Conservation (phyloP, 2,113 vertebrate genomes). For the Actenoides lindsayi region DNA sequence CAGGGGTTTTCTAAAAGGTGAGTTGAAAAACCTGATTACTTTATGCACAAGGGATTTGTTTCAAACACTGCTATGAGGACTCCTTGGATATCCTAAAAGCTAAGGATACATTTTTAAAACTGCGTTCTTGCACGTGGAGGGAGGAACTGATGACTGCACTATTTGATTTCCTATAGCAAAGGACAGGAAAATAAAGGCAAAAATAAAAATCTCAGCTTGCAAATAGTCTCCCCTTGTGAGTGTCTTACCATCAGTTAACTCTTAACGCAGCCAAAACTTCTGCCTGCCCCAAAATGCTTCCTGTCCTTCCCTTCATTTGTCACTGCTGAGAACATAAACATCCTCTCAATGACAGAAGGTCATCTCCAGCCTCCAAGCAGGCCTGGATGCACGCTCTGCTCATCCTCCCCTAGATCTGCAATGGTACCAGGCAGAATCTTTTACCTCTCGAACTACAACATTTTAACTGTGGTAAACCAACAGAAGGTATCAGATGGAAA, state of each 20-base stretch:
- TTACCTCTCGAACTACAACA: background rate
- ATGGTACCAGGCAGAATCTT: background rate
- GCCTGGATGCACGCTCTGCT: fast-evolving
- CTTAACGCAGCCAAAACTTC: background rate
- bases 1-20: background rate
- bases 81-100: background rate
- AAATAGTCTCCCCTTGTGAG: background rate
- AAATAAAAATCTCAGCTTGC: background rate
- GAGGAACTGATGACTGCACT: background rate
- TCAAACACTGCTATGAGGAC: background rate
- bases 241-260: background rate
- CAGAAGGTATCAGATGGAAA: background rate
- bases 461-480: background rate
- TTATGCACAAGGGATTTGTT: background rate
- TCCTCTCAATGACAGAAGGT: background rate
- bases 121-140: fast-evolving
- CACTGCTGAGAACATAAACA: background rate
- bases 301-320: background rate
- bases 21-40: background rate
- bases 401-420: background rate
- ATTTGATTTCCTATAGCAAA: background rate
- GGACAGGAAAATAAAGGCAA: background rate
- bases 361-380: background rate
- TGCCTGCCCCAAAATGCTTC: background rate
- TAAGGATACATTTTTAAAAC: background rate